Evolutionary conservation across 1,140 invertebrate genomes (phyloP).

Genomic region (Cryptotermes secundus): DNA sequence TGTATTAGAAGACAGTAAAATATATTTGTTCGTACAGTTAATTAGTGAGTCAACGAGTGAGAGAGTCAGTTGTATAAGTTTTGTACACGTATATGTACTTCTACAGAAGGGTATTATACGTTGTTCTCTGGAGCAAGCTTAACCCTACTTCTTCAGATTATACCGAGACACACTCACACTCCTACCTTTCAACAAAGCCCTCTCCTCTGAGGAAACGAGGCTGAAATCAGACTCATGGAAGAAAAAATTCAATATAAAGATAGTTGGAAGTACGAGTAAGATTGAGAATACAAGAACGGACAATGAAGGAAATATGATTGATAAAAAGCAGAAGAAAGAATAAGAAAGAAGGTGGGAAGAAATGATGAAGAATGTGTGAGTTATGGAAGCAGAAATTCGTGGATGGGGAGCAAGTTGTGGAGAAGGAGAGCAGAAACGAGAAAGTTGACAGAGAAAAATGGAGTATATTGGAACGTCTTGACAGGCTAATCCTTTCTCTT

Average conservation of each 20-base stretch:
- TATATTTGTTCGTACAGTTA: too few species aligned
- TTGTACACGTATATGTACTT: too few species aligned
- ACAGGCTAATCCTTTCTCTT: not conserved
- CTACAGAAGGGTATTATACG: too few species aligned
- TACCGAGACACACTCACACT: too few species aligned
- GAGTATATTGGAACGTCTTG: slow-evolving; percentile 5
- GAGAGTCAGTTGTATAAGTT: too few species aligned
- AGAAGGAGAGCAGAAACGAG: not conserved
- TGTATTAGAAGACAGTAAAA: too few species aligned
- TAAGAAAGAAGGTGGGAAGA: not conserved
- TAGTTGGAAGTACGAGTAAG: not conserved
- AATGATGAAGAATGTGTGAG: slow-evolving; percentile 1
- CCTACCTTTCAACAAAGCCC: too few species aligned
- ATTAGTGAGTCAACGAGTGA: too few species aligned
- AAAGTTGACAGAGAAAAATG: not conserved
- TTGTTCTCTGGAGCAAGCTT: too few species aligned
- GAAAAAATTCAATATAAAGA: not conserved
- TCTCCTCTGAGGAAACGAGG: too few species aligned
- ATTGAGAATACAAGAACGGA: not conserved
- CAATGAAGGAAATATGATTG: not conserved
- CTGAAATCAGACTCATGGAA: too few species aligned
- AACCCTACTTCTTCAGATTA: too few species aligned
- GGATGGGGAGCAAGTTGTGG: not conserved
- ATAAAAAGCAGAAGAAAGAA: not conserved
- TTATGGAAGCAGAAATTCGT: not conserved